phyloP scores from a whole-genome alignment of 1,140 invertebrate species.

The Propsilocerus akamusi region DNA sequence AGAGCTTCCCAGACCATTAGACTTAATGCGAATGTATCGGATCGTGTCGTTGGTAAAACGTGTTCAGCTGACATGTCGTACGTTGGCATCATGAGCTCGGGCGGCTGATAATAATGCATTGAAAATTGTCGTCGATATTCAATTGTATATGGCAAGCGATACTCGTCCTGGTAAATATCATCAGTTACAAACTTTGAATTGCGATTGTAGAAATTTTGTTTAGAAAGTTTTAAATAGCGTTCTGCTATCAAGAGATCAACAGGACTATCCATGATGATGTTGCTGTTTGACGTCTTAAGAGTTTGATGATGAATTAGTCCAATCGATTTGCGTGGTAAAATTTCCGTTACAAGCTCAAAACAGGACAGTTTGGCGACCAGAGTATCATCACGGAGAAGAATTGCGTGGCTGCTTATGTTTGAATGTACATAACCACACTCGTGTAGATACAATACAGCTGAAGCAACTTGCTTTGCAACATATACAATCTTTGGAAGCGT shows the following conservation, averaged over 20 bases:
- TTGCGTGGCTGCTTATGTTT: conserved; percentile 5
- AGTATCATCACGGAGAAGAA: conserved; percentile 4
- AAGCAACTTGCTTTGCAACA: conserved; percentile 1
- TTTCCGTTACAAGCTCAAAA: conserved; percentile 6
- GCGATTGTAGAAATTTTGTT: background rate
- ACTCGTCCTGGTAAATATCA: background rate
- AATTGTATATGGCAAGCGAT: conserved; percentile 1
- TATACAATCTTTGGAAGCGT: background rate
- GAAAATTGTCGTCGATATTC: conserved; percentile 4
- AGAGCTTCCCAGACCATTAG: conserved; percentile 6
- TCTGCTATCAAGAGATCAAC: background rate
- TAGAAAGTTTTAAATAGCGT: background rate
- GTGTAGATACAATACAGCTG: conserved; percentile 5
- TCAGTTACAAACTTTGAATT: background rate
- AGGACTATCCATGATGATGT: background rate
- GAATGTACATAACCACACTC: conserved; percentile 6
- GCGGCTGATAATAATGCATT: conserved; percentile 6
- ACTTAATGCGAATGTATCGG: conserved; percentile 5
- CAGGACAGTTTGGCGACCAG: conserved; percentile 5
- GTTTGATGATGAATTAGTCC: background rate
- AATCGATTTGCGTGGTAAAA: background rate
- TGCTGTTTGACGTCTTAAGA: too few species aligned
- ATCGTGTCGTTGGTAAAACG: conserved; percentile 3
- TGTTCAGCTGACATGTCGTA: background rate
- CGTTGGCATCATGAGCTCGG: conserved; percentile 4